Base-by-base conservation (phyloP, 2,113 vertebrate species). In the Neolamprologus brichardi region DNA sequence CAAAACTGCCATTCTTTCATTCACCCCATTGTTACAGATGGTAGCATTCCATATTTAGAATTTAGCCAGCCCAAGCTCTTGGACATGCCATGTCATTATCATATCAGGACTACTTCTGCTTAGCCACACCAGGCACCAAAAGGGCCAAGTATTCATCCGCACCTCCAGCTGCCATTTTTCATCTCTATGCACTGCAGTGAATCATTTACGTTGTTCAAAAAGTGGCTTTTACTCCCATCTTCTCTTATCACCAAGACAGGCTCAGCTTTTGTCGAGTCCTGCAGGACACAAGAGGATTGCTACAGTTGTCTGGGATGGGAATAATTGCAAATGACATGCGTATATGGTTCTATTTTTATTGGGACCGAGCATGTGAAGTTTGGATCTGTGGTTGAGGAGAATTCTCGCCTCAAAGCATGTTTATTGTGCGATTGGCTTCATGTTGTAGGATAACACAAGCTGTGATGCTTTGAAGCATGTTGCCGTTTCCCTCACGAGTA, bases 71-170 rank as follows among this genome's bases (percentile, higher is more conserved):
- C 87, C 17, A 52, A 82, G 77, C 56, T 62, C 28, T 67, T 6
- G 14, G n/a, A 83, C 86, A 49, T n/a, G 83, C 80, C 82, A 91
- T 84, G 90, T 91, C 88, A 90, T 95, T 93, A 93, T 89, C 85
- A 81, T 62, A 82, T 89, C 84, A 86, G 77, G 84, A 60, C 84
- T 11, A 7, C 34, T 86, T 87, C 82, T 56, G 81, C 81, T 86
- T 77, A 77, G 88, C 13, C 83, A 28, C 83, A 87, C 44, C 32
- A 44, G 56, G 58, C 75, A 82, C 60, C 84, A 58, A 41, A 53
- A 58, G 77, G 41, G 41, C 67, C 67, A 41, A 72, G 41, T 54
- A 34, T 64, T 62, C 85, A 82, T 81, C 80, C 23, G 4, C 58
- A 77, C 41, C 80, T 25, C 34, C 41, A 41, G 82, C 67, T 39